Conservation (phyloP, 2,888 invertebrate species). For the Leptopilina myrica region DNA sequence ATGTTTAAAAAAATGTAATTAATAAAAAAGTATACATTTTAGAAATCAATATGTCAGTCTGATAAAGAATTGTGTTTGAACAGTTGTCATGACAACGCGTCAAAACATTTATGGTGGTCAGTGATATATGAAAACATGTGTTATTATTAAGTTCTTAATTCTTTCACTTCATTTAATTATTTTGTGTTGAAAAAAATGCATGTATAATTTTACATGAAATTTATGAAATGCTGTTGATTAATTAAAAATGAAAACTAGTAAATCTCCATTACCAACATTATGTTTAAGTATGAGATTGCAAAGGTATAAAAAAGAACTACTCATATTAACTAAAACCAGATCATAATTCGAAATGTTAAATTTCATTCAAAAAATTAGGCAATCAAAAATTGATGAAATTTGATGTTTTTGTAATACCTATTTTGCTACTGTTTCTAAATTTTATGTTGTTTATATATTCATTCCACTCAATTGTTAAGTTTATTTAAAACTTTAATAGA, state of each 20-base stretch:
- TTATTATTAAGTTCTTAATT: slow-evolving; percentile 56
- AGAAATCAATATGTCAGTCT: no score
- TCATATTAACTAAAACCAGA: slow-evolving; percentile 10
- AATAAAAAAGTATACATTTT: no score
- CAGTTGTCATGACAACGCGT: slow-evolving; percentile 66
- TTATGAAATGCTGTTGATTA: slow-evolving; percentile 50
- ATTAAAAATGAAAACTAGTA: slow-evolving; percentile 73
- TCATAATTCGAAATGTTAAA: slow-evolving; percentile 23
- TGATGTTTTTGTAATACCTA: no score
- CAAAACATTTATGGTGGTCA: slow-evolving; percentile 70
- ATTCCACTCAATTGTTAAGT: no score
- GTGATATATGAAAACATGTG: slow-evolving; percentile 53
- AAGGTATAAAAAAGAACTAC: slow-evolving; percentile 62
- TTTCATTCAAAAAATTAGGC: slow-evolving; percentile 12
- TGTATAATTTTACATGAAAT: slow-evolving; percentile 45
- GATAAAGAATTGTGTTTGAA: slow-evolving; percentile 51
- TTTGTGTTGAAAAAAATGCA: slow-evolving; percentile 27
- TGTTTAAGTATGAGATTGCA: slow-evolving; percentile 64
- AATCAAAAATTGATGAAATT: no score
- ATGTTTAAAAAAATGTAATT: no score
- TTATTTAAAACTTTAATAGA: no score
- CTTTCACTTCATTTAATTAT: slow-evolving; percentile 15
- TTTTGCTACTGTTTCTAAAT: no score
- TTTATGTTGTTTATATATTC: no score
- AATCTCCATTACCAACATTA: slow-evolving; percentile 71